phyloP scores from a whole-genome alignment of 1,140 invertebrate genomes.

The Goniozus legneri region DNA sequence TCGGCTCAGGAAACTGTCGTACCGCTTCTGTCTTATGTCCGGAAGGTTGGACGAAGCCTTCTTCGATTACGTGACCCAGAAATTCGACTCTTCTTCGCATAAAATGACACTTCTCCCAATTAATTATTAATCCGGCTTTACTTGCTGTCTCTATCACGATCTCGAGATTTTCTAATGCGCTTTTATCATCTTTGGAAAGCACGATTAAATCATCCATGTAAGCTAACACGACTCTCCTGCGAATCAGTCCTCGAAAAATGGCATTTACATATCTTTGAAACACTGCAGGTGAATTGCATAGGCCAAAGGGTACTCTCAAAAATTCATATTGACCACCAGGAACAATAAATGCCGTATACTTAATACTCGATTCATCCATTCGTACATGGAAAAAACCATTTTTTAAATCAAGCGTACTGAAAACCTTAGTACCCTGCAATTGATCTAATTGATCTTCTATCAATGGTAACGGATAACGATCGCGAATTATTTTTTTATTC shows the following conservation, averaged over 20 bases:
- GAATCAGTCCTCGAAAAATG: slow-evolving; percentile 15
- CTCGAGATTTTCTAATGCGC: slow-evolving; percentile 3
- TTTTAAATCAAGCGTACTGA: slow-evolving; percentile 51
- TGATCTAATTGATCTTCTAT: slow-evolving; percentile 52
- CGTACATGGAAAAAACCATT: slow-evolving; percentile 24
- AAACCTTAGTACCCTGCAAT: slow-evolving; percentile 33
- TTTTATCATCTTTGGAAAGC: not conserved
- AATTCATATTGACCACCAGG: slow-evolving; percentile 34
- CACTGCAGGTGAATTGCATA: slow-evolving; percentile 29
- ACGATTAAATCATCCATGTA: slow-evolving; percentile 21
- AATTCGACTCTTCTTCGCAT: slow-evolving; percentile 31
- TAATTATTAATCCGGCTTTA: slow-evolving; percentile 37
- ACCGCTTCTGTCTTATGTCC: slow-evolving; percentile 35
- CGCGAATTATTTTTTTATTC: slow-evolving; percentile 34
- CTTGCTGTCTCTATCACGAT: slow-evolving; percentile 13
- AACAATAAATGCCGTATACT: slow-evolving; percentile 41
- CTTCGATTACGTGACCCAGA: slow-evolving; percentile 35
- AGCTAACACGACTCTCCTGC: slow-evolving; percentile 1
- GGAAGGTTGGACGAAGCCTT: slow-evolving; percentile 26
- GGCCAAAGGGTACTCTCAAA: slow-evolving; percentile 39
- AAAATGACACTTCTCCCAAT: slow-evolving; percentile 42
- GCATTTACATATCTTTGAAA: slow-evolving; percentile 34
- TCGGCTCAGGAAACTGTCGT: slow-evolving; percentile 27
- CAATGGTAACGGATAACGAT: slow-evolving; percentile 52
- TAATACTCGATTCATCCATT: slow-evolving; percentile 7